phyloP scores from a whole-genome alignment of 2,888 invertebrate genomes.

The Scrobipalpa costella region DNA sequence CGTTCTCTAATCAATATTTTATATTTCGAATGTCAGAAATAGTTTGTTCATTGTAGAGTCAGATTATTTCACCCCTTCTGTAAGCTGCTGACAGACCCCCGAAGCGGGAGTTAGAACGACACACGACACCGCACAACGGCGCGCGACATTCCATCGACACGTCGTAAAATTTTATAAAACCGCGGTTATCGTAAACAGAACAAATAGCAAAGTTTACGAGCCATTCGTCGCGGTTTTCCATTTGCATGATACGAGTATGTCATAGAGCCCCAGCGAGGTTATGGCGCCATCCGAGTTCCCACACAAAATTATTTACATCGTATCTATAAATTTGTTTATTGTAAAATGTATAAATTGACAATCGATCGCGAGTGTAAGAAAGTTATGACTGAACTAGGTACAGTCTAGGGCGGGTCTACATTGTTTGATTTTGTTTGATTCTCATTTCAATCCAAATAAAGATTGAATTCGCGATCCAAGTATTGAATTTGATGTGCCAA shows the following conservation, averaged over 20 bases:
- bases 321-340: conserved; percentile 42
- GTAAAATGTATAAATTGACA: conserved; percentile 38
- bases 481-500: too few species aligned
- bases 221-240: conserved; percentile 72
- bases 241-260: conserved; percentile 69
- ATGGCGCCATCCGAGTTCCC: conserved; percentile 48
- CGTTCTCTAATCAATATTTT: background rate
- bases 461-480: too few species aligned
- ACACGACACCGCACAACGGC: conserved; percentile 22
- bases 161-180: conserved; percentile 72
- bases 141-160: conserved; percentile 35
- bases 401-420: too few species aligned
- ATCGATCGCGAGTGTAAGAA: conserved; percentile 27
- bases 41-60: background rate
- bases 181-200: conserved; percentile 77
- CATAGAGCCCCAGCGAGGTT: conserved; percentile 49
- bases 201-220: conserved; percentile 75
- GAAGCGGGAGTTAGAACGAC: background rate
- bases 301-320: conserved; percentile 46
- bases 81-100: background rate
- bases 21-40: background rate
- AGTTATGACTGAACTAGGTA: background rate
- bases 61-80: conserved; percentile 1
- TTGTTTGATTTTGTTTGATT: background rate
- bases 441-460: background rate